Evolutionary conservation across 2,797 vertebrate genomes (phyloP), one percentile per base, ranked within the genome.

Genomic region (Tarsius wallacei): DNA sequence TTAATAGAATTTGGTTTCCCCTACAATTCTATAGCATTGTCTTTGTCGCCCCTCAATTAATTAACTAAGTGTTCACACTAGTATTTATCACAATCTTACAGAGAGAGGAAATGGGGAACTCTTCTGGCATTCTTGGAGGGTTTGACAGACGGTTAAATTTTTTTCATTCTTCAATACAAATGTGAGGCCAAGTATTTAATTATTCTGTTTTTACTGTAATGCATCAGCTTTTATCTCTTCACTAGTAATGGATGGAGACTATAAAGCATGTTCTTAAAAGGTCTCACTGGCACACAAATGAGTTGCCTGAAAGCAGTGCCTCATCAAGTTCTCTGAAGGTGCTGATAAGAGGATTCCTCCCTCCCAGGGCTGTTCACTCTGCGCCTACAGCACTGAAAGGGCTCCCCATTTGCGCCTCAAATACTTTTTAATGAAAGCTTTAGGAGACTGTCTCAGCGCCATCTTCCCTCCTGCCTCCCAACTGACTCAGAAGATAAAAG

Each of bases 121-220:
- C 74, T 68, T 80, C 17, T 31, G 55, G 66, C 31, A 51, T 53
- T 42, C 63, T n/a, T 64, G 88, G 16, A 63, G 51, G 28, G 42
- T 71, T 26, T 87, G 55, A 87, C 51, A 94, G 81, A 55, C 71
- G 73, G 49, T 7, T 91, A 24, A 49, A 49, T 42, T 84, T 93
- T 83, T 86, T 47, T n/a, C 59, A 97, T 91, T 76, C 87, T 97
- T 97, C 71, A 93, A 96, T 93, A 97, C 92, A 57, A 59, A 86
- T 93, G 80, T 17, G n/a, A 73, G 95, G 89, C 77, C 80, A 97
- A 96, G 84, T 2, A 7, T 88, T 94, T 96, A 96, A 95, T 95
- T 89, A 89, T 86, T 89, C 74, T 85, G 73, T 70, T 87, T 97
- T 82, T 77, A 93, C 51, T n/a, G 19, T 85, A 74, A 73, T 36